These are phyloP conservation scores for Sitobion miscanthi DNA, from an alignment of 1,140 invertebrate genomes.

Conservation along the genomic window DNA sequence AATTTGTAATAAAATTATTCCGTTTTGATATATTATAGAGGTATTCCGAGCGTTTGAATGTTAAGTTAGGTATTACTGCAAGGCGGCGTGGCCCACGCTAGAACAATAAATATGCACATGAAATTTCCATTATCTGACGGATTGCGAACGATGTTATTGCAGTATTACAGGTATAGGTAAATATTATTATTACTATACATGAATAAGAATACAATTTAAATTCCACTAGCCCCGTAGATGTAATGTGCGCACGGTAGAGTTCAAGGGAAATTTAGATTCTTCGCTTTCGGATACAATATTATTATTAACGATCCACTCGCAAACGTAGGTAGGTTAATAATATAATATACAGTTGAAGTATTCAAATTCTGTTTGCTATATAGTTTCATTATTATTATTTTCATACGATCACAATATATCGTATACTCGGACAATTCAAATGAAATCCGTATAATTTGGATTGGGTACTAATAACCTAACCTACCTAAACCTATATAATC, in stretches of 20 bases:
- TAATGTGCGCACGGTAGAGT: background rate
- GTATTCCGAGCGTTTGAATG: background rate
- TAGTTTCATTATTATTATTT: background rate
- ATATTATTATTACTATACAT: background rate
- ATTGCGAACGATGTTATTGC: background rate
- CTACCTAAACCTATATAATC: background rate
- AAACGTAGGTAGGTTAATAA: background rate
- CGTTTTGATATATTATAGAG: background rate
- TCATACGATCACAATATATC: background rate
- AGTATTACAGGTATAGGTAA: background rate
- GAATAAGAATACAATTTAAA: background rate
- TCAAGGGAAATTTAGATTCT: background rate
- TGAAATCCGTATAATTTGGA: background rate
- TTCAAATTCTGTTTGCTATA: background rate
- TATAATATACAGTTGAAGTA: background rate
- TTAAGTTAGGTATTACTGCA: background rate
- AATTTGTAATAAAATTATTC: background rate
- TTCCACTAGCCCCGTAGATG: background rate
- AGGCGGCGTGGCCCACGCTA: background rate
- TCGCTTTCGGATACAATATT: background rate
- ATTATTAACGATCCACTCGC: background rate
- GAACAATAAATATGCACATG: background rate
- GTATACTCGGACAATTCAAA: background rate
- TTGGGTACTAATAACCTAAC: background rate
- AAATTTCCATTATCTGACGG: slow-evolving; percentile 12